Evolutionary conservation across 2,888 invertebrate species (phyloP).

Genomic region (Acleris sparsana): DNA sequence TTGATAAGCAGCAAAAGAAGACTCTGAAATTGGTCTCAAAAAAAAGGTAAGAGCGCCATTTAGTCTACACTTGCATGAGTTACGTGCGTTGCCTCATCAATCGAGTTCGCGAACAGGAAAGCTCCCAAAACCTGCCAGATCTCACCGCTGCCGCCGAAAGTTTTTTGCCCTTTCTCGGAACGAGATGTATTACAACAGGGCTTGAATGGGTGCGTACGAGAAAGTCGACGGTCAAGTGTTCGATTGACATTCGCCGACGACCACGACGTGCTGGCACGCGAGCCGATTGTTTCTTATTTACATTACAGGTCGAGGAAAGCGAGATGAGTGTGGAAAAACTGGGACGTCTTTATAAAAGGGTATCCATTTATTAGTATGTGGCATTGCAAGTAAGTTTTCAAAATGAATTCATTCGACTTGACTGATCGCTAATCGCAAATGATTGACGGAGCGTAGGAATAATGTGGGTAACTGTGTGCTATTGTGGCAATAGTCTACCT

Average conservation of each 20-base stretch:
- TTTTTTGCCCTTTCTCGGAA: slow-evolving; percentile 36
- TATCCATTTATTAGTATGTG: not conserved
- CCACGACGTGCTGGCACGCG: slow-evolving; percentile 48
- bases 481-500: too few species aligned
- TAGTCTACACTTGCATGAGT: not conserved
- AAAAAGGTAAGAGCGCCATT: not conserved
- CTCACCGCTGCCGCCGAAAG: slow-evolving; percentile 23
- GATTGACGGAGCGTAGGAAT: too few species aligned
- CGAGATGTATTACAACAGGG: slow-evolving; percentile 37
- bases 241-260: slow-evolving; percentile 56
- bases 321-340: slow-evolving; percentile 5
- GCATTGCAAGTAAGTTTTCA: not conserved
- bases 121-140: slow-evolving; percentile 22
- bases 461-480: too few species aligned
- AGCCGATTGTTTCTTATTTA: slow-evolving; percentile 22
- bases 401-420: too few species aligned
- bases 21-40: too few species aligned
- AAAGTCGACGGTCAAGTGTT: slow-evolving; percentile 54
- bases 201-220: slow-evolving; percentile 65
- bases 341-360: not conserved
- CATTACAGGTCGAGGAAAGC: slow-evolving; percentile 22
- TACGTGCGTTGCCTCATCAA: not conserved
- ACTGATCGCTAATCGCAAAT: too few species aligned
- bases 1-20: too few species aligned
- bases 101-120: slow-evolving; percentile 20